Base-by-base conservation (phyloP, 1,140 invertebrate species). In the Lucilia sericata region DNA sequence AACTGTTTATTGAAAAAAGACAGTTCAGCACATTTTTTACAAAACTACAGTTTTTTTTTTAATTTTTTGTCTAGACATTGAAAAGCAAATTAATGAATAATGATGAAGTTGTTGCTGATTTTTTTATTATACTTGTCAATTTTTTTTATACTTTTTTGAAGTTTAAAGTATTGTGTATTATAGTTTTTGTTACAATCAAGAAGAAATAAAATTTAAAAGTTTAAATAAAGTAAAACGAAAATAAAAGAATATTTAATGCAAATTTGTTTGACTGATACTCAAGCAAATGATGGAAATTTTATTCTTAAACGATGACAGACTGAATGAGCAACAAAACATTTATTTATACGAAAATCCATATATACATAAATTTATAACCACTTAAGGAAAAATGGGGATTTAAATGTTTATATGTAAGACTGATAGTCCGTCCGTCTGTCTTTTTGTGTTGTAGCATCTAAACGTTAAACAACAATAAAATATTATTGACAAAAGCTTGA, bases 21-120 rank as follows among this genome's bases (percentile, higher is more conserved):
- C 14, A 60, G 13, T 60, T 60, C 55, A 60, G 55, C 42, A 8
- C 42, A 42, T 42, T 42, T 42, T 42, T 42, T 42, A 7, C 0
- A 42, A 42, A 42, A 42, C 10, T 42, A 5, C 10, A 8, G 42
- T 8, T 8, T 42, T 42, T 42, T n/a, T 42, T 8, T 55, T 17
- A 55, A 55, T 55, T 17, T 55, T 55, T 55, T 55, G 51, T 55
- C 51, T 55, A 55, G 51, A 55, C 51, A 55, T 55, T 55, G 51
- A 7, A 51, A 55, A 55, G 51, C 25, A 55, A 17, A 55, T 55
- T 55, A 55, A 55, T 55, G 51, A 55, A 55, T 55, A 55, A 55
- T 55, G 17, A 55, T 55, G 51, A 55, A 55, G 51, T 55, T 55
- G 42, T 42, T 42, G 42, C 10, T 14, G 12, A 55, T 55, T 12